Evolutionary conservation across 2,797 vertebrate genomes (phyloP), one percentile per base, ranked within the genome.

Genomic region (Propithecus perrieri): DNA sequence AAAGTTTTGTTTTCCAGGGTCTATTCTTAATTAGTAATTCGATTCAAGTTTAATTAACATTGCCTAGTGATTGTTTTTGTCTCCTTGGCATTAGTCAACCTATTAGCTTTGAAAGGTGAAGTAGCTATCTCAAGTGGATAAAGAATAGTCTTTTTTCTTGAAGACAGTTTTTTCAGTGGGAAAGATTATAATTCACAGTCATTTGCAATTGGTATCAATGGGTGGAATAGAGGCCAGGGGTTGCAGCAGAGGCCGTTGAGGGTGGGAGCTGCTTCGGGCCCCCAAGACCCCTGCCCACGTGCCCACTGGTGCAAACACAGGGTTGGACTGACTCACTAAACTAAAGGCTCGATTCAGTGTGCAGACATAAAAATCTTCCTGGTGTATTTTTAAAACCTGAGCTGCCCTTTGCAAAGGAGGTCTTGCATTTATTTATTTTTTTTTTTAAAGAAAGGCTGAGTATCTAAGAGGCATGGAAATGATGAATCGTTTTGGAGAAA

Each of bases 1-100:
- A 96, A 97, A 92, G 38, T 95, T 92, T 95, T 93, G 48, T 97
- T 98, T 97, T 96, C 91, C 92, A 50, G 87, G 30, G 55, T 96
- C 93, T 57, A 13, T 85, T 1, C 0, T 85, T 96, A 74, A 92
- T 96, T 96, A 94, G 90, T 93, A 50, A 96, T 76, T 76, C 30
- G 33, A 92, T 94, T 95, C 95, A 93, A 78, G 50, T 71, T 95
- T 96, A 89, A 53, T 92, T 85, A 89, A 96, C 11, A 53, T 30
- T 96, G 95, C 80, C 71, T 92, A 48, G 57, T 53, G 53, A 93
- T 98, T 96, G 88, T 4, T 4, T 97, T 92, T 94, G 55, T 59
- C 41, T 76, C 85, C n/a, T 91, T 95, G 92, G 59, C 2, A 7
- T 97, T 98, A 94, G 96, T 87, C 71, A 95, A 96, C 72, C 41